phyloP scores from a whole-genome alignment of 2,888 invertebrate species.

The Lottia gigantea region DNA sequence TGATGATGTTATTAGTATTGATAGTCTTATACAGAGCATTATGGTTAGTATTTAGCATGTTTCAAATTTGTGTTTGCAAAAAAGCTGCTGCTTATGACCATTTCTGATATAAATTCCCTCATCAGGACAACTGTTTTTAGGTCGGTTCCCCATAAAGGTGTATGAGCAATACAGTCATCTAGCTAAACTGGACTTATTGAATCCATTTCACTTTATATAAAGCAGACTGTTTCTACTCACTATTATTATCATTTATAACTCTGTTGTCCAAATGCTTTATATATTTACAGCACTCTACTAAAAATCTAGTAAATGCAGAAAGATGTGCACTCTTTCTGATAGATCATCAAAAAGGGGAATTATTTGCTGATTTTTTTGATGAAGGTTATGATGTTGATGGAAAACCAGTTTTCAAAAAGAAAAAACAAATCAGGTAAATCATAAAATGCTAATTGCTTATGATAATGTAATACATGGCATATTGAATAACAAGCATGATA shows the following conservation, averaged over 20 bases:
- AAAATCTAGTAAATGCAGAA: conserved; percentile 54
- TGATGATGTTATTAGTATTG: conserved; percentile 50
- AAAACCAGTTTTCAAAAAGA: conserved; percentile 41
- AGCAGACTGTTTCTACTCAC: no score
- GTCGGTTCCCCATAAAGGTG: no score
- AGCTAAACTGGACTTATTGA: no score
- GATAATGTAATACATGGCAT: no score
- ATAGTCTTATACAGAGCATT: conserved; percentile 46
- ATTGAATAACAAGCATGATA: no score
- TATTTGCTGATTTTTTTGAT: conserved; percentile 54
- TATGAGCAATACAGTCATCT: no score
- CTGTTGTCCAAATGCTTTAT: neutral
- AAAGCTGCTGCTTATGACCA: no score
- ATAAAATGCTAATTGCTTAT: neutral
- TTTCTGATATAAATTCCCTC: no score
- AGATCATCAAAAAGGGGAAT: conserved; percentile 45
- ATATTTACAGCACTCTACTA: conserved; percentile 41
- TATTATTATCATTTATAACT: no score
- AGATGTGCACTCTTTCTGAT: conserved; percentile 52
- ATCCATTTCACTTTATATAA: no score
- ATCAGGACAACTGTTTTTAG: no score
- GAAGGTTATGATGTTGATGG: conserved; percentile 44
- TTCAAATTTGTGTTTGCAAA: no score
- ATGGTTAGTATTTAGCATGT: conserved; percentile 35
- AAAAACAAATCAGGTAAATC: conserved; percentile 31